A percentile compares a stretch with the other conserved stretches of the same genome.
phyloP scores from a whole-genome alignment of 30 jellyfish, hydroid and myxozoan species.

The Phacellophora camtschatica region DNA sequence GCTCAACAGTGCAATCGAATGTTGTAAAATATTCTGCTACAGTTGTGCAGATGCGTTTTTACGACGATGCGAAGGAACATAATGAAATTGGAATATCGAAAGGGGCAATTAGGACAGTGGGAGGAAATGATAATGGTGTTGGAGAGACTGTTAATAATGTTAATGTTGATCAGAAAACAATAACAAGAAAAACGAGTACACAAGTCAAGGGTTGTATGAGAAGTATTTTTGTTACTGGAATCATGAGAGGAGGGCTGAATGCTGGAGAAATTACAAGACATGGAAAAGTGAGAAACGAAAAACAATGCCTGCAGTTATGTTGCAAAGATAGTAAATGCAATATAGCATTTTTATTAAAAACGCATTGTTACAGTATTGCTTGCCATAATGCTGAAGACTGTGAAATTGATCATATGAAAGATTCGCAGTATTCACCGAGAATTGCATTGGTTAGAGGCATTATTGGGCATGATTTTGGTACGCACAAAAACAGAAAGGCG shows the following conservation, averaged over 20 bases:
- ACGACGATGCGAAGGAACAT: neutral
- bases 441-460: slow-evolving; percentile 65
- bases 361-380: slow-evolving; percentile 75
- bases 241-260: slow-evolving; percentile 71
- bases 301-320: slow-evolving; percentile 66
- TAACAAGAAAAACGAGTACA: neutral
- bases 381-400: slow-evolving; percentile 68
- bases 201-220: slow-evolving; percentile 9
- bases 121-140: neutral
- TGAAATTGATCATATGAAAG: slow-evolving; percentile 25
- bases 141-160: too few relatives aligned
- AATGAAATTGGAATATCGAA: neutral
- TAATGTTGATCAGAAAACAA: neutral
- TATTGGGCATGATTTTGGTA: too few relatives aligned
- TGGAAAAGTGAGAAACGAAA: slow-evolving; percentile 49
- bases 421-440: slow-evolving; percentile 67
- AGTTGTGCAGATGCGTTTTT: slow-evolving; percentile 24
- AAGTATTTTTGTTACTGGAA: slow-evolving; percentile 28
- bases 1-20: neutral
- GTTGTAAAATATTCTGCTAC: neutral
- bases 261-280: slow-evolving; percentile 75
- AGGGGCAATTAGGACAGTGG: neutral
- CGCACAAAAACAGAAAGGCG: neutral
- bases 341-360: slow-evolving; percentile 67
- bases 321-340: slow-evolving; percentile 69